Percentiles rank a stretch among this genome's conserved stretches.
Conservation (phyloP, 2,888 invertebrate species). For the Trileptium ribeirensis region DNA sequence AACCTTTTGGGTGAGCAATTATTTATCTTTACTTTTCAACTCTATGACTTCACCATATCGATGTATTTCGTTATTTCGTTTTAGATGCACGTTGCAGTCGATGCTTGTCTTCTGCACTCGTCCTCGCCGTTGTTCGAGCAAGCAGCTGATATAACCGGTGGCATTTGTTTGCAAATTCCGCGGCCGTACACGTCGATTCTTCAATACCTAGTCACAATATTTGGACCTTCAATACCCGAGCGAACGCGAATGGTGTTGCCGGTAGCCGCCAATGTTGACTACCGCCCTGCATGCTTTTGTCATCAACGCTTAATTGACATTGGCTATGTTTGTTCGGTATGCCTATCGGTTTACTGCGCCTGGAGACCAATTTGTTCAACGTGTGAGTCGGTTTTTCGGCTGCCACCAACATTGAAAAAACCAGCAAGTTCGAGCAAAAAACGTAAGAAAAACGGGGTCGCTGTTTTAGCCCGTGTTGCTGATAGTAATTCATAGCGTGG, state of each 20-base stretch:
- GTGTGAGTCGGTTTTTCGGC: conserved; percentile 56
- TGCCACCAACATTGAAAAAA: neutral
- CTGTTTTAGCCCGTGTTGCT: no score
- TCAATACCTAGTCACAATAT: conserved; percentile 65
- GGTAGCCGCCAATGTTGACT: conserved; percentile 61
- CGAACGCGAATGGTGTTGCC: neutral
- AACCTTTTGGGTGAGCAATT: no score
- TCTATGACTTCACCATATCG: no score
- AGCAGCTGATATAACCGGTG: conserved; percentile 90
- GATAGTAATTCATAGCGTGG: no score
- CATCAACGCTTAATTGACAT: conserved; percentile 88
- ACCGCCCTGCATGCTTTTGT: conserved; percentile 94
- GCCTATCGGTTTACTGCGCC: conserved; percentile 91
- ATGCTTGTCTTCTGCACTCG: conserved; percentile 77
- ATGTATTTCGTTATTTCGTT: neutral
- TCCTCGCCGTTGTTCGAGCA: neutral
- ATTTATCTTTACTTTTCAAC: no score
- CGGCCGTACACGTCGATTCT: conserved; percentile 75
- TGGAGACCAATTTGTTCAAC: conserved; percentile 95
- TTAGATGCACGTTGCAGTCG: conserved; percentile 67
- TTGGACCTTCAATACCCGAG: neutral
- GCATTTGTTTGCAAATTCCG: conserved; percentile 78
- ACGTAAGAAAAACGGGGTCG: no score
- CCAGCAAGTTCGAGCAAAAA: no score
- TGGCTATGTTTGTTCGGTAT: conserved; percentile 94